A percentile compares a stretch with the other conserved stretches of the same genome.
Conservation (phyloP, 53 echinoderm and acorn worm genomes). For the Paracentrotus lividus region DNA sequence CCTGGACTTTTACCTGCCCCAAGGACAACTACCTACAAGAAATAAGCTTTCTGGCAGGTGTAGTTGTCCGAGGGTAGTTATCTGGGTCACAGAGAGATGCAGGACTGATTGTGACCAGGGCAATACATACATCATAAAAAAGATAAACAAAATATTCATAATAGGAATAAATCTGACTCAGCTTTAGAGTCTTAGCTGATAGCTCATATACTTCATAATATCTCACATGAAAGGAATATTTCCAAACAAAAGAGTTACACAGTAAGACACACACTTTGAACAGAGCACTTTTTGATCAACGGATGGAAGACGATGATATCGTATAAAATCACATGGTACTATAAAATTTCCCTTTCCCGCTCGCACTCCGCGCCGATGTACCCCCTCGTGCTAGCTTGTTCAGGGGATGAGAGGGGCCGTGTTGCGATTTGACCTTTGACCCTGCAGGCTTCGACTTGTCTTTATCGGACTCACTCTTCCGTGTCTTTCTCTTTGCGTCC, state of each 20-base stretch:
- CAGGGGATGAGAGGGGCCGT: slow-evolving; percentile 91
- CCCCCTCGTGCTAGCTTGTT: slow-evolving; percentile 72
- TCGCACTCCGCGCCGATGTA: not conserved
- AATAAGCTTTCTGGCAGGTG: no score
- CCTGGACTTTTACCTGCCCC: no score
- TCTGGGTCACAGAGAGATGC: no score
- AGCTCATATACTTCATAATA: not conserved
- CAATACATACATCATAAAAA: no score
- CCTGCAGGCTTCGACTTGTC: slow-evolving; percentile 7
- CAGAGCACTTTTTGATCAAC: slow-evolving; percentile 64
- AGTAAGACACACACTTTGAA: slow-evolving; percentile 64
- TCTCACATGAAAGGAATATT: not conserved
- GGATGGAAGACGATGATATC: slow-evolving; percentile 53
- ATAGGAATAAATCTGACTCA: not conserved
- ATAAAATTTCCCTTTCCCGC: slow-evolving; percentile 60
- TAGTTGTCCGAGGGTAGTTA: no score
- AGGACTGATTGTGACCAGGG: no score
- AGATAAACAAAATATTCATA: not conserved
- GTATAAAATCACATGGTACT: slow-evolving; percentile 58
- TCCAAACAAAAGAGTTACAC: slow-evolving; percentile 26
- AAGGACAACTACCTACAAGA: no score
- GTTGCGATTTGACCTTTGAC: slow-evolving; percentile 56
- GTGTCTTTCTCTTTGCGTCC: not conserved
- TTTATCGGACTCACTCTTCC: slow-evolving; percentile 63
- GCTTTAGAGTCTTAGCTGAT: not conserved